Base-by-base conservation (phyloP, 2,113 vertebrate species). In the Platichthys flesus region DNA sequence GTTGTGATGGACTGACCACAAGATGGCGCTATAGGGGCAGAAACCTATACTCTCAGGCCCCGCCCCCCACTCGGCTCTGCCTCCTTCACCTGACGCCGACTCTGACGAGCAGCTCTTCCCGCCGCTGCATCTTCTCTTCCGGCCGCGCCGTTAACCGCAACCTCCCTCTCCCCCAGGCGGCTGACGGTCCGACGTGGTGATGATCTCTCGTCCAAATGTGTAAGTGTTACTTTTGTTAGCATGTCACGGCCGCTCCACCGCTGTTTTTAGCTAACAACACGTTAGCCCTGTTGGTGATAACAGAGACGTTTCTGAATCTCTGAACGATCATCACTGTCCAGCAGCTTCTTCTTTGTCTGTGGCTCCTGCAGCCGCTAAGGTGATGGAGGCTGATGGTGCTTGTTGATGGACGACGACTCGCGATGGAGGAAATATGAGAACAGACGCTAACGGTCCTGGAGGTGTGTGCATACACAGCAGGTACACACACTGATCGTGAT, bases 201-300 rank as follows among this genome's bases (percentile, higher is more conserved):
- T 13, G 0, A n/a, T 5, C 21, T 2, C 15, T n/a, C 72, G 55
- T 54, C 55, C 16, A 12, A 4, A 42, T 28, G 13, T 26, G 81
- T 81, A 31, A 82, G 85, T 79, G 58, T 15, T 16, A 1, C 18
- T 18, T 5, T 18, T 18, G 1, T 51, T 18, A 0, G 15, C 47
- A 51, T 51, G 16, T 16, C 47, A 5, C 47, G 16, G 47, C 7
- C 5, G 14, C 47, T 18, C 47, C 47, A 3, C 47, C 3, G 47
- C 47, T 9, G 47, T 8, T 0, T 16, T 7, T 20, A 20, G 47
- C 47, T 49, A 51, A 18, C 15, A 51, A 3, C 18, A 7, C 7
- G 47, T 51, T 51, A 18, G 47, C 47, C 9, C 12, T 42, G 40
- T 42, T 13, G 40, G 0, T 42, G 12, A 42, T 12, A 10, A 13